Evolutionary conservation across 2,113 vertebrate genomes (phyloP), one percentile per base, ranked within the genome.

Genomic region (Strix uralensis): DNA sequence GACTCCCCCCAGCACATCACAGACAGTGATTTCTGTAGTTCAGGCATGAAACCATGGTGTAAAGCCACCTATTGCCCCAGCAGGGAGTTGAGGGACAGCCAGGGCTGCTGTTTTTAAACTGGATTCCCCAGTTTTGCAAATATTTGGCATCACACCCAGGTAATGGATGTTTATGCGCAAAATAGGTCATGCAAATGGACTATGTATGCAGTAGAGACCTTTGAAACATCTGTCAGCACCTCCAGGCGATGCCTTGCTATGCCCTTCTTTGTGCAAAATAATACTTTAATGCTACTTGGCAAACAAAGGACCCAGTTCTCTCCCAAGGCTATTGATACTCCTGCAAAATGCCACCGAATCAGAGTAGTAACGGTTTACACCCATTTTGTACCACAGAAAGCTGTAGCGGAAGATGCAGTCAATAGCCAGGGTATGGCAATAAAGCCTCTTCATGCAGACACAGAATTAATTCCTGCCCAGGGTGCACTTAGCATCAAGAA

Each of bases 361-460:
- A 5, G 34, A 10, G 61, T 0, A 3, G 47, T 9, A 16, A 17
- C 3, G 1, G 7, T 58, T 79, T 36, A 12, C 25, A 40, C n/a
- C 36, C 3, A 2, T 29, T 58, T 29, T 19, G 59, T 8, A 5
- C 23, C 5, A 3, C 15, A 15, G 55, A 27, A 74, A 63, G 38
- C 36, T 20, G 23, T 9, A 44, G 36, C 38, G 13, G 52, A 12
- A 46, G 66, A 9, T 4, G 36, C 66, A 36, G n/a, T 6, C 40
- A 13, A 34, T 1, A 59, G 18, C 15, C 30, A 44, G 38, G 1
- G 4, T 2, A 21, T 2, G 21, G 61, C 36, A 51, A 79, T 34
- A 10, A 46, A 74, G 7, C 44, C 25, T 54, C 17, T 30, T 40
- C 7, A 2, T 1, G 18, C 0, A 2, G n/a, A 7, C 16, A 6